Evolutionary conservation across 2,888 invertebrate species (phyloP), one percentile per base, ranked within the genome.

Genomic region (Elysia crispata): DNA sequence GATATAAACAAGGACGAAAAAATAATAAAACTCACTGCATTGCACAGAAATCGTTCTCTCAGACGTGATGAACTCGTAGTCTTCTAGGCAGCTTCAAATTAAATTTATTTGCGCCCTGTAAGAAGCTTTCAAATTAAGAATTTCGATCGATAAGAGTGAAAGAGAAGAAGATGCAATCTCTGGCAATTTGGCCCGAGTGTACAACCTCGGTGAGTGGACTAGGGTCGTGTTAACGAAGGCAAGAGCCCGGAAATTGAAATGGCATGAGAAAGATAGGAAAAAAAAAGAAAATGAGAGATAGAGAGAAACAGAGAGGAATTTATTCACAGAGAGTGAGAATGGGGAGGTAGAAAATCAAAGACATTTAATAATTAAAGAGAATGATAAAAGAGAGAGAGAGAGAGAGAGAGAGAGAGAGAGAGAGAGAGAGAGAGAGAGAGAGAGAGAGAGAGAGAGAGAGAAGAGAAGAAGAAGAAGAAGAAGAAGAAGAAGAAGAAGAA

Each of bases 171-270:
- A 11, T 41, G 41, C 41, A 41, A 3, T 41, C 41, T 11, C 41
- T 41, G 41, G 41, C 41, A 41, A 41, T 41, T 3, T 41, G 5
- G 11, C 11, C 11, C 41, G 41, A 41, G 11, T 41, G 41, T 41
- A 41, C 41, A 41, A 11, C 90, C 96, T 94, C 90, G 96, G 95
- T 84, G 98, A 94, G 93, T 97, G 96, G 87, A 98, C 94, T 86
- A 97, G 95, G 85, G 98, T 94, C 92, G 97, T 96, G 93, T 97
- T 98, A 94, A 98, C 98, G 77, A 97, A 15, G 60, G 60, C n/a
- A 60, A 20, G 60, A 3, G 60, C 15, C 60, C 60, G 20, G 62
- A 50, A 60, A 25, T 1, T 49, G 69, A 77, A 23, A n/a, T 28
- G 49, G 54, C 49, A 8, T 28, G 41, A 23, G 31, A 54, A 41